Evolutionary conservation across 2,113 vertebrate species (phyloP).

Genomic region (Xiphophorus couchianus): DNA sequence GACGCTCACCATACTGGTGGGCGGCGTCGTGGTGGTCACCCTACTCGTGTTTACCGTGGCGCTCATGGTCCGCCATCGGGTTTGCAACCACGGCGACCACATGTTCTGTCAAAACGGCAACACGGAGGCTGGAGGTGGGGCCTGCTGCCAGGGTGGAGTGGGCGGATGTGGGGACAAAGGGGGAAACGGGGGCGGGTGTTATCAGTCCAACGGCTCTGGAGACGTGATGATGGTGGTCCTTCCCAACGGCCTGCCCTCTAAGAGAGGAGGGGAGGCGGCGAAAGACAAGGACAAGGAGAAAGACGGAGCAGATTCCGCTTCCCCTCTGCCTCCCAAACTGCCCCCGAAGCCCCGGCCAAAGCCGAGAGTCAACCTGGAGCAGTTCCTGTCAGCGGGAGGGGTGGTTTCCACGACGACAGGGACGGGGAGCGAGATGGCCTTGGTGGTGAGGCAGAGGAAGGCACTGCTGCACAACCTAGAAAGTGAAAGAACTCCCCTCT

Average conservation of each 20-base stretch:
- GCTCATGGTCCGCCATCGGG: slow-evolving; percentile 89
- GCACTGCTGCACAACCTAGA: slow-evolving; percentile 61
- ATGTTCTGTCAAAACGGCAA: slow-evolving; percentile 59
- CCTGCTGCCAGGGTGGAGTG: slow-evolving; percentile 70
- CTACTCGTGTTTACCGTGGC: slow-evolving; percentile 91
- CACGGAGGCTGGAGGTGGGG: slow-evolving; percentile 60
- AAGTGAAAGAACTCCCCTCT: slow-evolving; percentile 72
- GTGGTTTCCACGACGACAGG: slow-evolving; percentile 63
- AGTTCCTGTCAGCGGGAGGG: slow-evolving; percentile 72
- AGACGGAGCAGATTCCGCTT: slow-evolving; percentile 43
- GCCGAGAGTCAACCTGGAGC: slow-evolving; percentile 75
- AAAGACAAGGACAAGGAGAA: slow-evolving; percentile 61
- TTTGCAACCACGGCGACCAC: slow-evolving; percentile 77
- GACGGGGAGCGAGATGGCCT: slow-evolving; percentile 60
- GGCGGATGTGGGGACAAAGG: slow-evolving; percentile 67
- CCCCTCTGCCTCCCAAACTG: slow-evolving; percentile 66
- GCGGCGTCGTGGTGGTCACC: slow-evolving; percentile 89
- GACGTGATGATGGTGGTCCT: slow-evolving; percentile 84
- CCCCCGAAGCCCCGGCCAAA: slow-evolving; percentile 72
- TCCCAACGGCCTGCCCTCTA: slow-evolving; percentile 79
- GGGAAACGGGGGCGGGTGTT: slow-evolving; percentile 83
- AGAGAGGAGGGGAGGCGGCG: slow-evolving; percentile 56
- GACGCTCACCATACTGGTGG: slow-evolving; percentile 89
- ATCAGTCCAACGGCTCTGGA: slow-evolving; percentile 87
- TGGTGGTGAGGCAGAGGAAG: slow-evolving; percentile 70